Evolutionary conservation across 2,797 vertebrate genomes (phyloP).

Genomic region (Esox masquinongy): DNA sequence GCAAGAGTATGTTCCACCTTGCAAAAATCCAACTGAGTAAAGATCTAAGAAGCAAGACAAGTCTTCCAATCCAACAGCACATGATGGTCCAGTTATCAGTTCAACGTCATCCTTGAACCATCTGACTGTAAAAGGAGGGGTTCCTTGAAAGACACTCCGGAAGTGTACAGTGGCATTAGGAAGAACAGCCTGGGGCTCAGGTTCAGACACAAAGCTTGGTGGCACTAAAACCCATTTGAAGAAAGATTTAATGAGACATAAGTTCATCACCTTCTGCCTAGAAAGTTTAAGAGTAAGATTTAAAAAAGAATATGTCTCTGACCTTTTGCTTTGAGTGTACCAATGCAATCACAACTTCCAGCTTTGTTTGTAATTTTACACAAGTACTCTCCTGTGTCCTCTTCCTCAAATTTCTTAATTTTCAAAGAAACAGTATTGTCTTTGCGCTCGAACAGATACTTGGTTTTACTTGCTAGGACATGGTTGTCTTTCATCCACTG

Average conservation of each 20-base stretch:
- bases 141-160: slow-evolving; percentile 87
- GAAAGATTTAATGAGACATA: slow-evolving; percentile 10
- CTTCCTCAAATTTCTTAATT: slow-evolving; percentile 66
- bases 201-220: slow-evolving; percentile 84
- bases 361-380: slow-evolving; percentile 85
- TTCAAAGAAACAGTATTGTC: slow-evolving; percentile 61
- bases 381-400: slow-evolving; percentile 87
- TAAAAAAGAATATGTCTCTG: slow-evolving; percentile 25
- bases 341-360: slow-evolving; percentile 84
- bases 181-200: slow-evolving; percentile 79
- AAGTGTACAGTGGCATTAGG: slow-evolving; percentile 86
- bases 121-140: slow-evolving; percentile 85
- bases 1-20: slow-evolving; percentile 63
- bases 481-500: slow-evolving; percentile 90
- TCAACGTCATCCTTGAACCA: slow-evolving; percentile 92
- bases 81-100: slow-evolving; percentile 81
- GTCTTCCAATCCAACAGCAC: slow-evolving; percentile 82
- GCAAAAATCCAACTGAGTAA: slow-evolving; percentile 80
- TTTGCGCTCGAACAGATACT: slow-evolving; percentile 78
- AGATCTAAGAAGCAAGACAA: slow-evolving; percentile 85
- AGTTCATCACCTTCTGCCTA: neutral
- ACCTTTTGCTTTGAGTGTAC: slow-evolving; percentile 77
- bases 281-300: too few species aligned
- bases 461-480: slow-evolving; percentile 80
- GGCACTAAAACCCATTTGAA: slow-evolving; percentile 78